Evolutionary conservation across 2,113 vertebrate species (phyloP), one percentile per base, ranked within the genome.

Genomic region (Sphaerodactylus townsendi): DNA sequence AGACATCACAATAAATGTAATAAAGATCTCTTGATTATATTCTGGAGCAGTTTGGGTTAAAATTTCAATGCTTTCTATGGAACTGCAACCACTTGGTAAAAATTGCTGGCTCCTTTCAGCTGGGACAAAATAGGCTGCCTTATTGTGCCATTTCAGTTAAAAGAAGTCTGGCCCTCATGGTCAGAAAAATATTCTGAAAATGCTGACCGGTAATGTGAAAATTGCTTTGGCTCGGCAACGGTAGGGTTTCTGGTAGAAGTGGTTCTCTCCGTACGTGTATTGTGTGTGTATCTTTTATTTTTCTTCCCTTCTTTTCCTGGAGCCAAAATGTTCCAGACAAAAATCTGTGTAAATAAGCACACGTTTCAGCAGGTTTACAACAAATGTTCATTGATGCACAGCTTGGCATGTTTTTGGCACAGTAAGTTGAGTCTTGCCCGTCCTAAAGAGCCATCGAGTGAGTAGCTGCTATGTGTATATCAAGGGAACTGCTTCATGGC

Each of bases 401-500:
- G 10, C 30, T 59, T 77, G 74, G 64, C 72, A n/a, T 7, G 41
- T 66, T 37, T 39, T 69, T 44, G 82, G 50, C 48, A 70, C 35
- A 44, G 11, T 56, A n/a, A 25, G 15, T 50, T 30, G 64, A 77
- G 28, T 77, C 17, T 37, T 73, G 25, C 53, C 48, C 56, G 69
- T 66, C 37, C 73, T 56, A 77, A 62, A 62, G 65, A 84, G 74
- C 28, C 23, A 71, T 66, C 28, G 10, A 83, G 37, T 19, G 21
- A 84, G 21, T 25, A 77, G 17, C 33, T 79, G 23, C 41, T 39
- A 15, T 46, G 35, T 23, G 15, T 9, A 46, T 84, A 78, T 85
- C 39, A 78, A 86, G 66, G 41, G 9, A 70, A 76, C 83, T 92
- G 25, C 41, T 85, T 10, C 37, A 44, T 91, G 79, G 23, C 5